Conservation (phyloP, 2,113 vertebrate genomes). For the Hylia prasina region DNA sequence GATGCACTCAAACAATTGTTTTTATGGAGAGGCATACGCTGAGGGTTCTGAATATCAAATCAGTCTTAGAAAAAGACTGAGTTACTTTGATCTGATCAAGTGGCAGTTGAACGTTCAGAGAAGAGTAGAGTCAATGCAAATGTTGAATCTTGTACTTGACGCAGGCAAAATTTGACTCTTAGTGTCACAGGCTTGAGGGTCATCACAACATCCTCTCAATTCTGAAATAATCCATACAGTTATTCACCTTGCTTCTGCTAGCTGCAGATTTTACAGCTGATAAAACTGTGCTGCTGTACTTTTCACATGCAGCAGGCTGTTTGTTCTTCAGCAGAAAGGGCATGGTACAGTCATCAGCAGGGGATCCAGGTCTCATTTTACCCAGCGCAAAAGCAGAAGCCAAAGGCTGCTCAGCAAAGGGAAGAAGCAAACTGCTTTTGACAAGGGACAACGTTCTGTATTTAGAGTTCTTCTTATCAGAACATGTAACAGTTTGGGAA, state of each 20-base stretch:
- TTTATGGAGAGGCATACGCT: background rate
- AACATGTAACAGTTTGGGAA: background rate
- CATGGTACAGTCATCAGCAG: background rate
- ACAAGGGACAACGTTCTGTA: background rate
- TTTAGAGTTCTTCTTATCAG: background rate
- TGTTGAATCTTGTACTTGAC: background rate
- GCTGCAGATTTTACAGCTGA: background rate
- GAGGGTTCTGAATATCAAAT: background rate
- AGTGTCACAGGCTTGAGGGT: background rate
- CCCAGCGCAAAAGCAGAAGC: background rate
- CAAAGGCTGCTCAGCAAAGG: background rate
- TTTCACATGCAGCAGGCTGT: background rate
- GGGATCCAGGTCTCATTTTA: background rate
- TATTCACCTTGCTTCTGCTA: background rate
- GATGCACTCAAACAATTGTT: background rate
- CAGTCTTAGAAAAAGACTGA: background rate
- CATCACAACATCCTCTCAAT: background rate
- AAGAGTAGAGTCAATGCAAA: background rate
- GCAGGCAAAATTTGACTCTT: background rate
- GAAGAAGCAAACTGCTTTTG: conserved; percentile 14
- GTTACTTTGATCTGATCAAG: background rate
- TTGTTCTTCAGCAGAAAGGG: background rate
- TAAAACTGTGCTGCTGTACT: background rate
- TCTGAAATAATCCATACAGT: background rate
- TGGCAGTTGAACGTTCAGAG: background rate